Evolutionary conservation across 1,140 invertebrate genomes (phyloP).

Genomic region (Carposina sasakii): DNA sequence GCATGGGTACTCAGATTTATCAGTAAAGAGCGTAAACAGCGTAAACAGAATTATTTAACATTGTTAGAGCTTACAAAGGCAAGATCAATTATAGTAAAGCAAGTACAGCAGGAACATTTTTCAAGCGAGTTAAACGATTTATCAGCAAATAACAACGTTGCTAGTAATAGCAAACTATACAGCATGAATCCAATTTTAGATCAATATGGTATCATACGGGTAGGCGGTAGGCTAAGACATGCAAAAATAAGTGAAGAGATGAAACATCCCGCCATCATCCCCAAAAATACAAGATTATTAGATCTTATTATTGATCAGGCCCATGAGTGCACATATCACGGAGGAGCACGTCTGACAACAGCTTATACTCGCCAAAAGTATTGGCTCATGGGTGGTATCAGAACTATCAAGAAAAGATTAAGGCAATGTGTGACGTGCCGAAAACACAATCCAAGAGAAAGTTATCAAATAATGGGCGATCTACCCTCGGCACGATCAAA

Average conservation of each 20-base stretch:
- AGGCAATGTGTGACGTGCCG: constrained; percentile 20
- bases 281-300: constrained; percentile 8
- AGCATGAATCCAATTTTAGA: constrained; percentile 39
- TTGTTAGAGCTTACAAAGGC: background rate
- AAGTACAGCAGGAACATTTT: background rate
- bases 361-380: constrained; percentile 17
- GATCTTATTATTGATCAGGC: constrained; percentile 24
- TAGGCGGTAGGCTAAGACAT: constrained; percentile 42
- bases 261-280: constrained; percentile 31
- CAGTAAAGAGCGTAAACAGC: background rate
- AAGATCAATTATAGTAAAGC: background rate
- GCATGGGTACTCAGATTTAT: background rate
- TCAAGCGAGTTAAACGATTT: background rate
- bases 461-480: constrained; percentile 38
- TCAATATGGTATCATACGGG: constrained; percentile 33
- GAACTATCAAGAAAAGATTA: background rate
- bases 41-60: constrained; percentile 4
- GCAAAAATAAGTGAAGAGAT: constrained; percentile 28
- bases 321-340: constrained; percentile 31
- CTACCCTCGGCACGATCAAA: constrained; percentile 34
- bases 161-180: constrained; percentile 3
- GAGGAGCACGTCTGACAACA: constrained; percentile 25
- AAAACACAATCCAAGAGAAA: constrained; percentile 8
- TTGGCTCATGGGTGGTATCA: constrained; percentile 20
- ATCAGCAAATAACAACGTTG: background rate